Percentiles rank a stretch among this genome's conserved stretches.
phyloP scores from a whole-genome alignment of 2,113 vertebrate genomes.

The Phalacrocorax carbo region DNA sequence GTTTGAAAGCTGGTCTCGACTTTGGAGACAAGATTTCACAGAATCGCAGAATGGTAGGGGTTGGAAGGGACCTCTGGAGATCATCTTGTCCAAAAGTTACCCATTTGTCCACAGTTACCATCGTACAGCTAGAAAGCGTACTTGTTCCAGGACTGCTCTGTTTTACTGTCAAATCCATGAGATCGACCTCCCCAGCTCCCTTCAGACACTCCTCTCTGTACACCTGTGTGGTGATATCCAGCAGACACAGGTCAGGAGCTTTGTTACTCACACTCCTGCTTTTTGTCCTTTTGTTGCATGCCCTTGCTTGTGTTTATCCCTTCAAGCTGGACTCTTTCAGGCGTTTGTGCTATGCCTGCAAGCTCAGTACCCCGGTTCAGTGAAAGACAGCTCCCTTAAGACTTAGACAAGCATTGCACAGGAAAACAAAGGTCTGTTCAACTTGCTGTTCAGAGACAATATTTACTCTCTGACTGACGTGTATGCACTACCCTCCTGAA shows the following conservation, averaged over 20 bases:
- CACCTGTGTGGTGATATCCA: neutral
- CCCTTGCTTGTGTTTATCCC: neutral
- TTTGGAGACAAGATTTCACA: neutral
- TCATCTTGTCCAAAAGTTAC: too few species aligned
- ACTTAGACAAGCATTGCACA: neutral
- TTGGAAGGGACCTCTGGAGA: too few species aligned
- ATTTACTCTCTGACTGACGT: constrained; percentile 38
- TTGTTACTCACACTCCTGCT: neutral
- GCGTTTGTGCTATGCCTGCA: neutral
- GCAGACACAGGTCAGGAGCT: neutral
- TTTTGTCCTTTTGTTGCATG: neutral
- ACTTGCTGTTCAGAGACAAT: neutral
- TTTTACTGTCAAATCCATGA: neutral
- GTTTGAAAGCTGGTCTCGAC: neutral
- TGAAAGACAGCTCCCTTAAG: constrained; percentile 28
- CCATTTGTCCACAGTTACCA: neutral
- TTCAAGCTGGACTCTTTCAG: constrained; percentile 19
- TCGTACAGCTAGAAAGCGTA: neutral
- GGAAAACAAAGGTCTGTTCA: constrained; percentile 32
- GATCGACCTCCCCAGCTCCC: neutral
- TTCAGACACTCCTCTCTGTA: neutral
- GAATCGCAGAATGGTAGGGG: too few species aligned
- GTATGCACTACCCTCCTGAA: neutral
- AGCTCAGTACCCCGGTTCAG: neutral
- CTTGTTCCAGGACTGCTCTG: neutral